A percentile compares a stretch with the other conserved stretches of the same genome.
Conservation (phyloP, 2,888 invertebrate genomes). For the Pantelozetes paolii region DNA sequence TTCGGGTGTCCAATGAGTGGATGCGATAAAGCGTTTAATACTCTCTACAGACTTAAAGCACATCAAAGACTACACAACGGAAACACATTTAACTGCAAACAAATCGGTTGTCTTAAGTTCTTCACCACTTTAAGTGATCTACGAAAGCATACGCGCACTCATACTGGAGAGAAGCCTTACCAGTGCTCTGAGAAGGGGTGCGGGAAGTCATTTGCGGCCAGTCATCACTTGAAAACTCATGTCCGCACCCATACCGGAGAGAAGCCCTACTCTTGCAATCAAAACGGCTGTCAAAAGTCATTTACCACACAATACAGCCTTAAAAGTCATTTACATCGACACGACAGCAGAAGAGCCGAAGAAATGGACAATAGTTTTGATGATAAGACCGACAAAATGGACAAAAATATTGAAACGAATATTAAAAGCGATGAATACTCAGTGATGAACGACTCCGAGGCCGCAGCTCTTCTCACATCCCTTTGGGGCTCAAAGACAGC, state of each 20-base stretch:
- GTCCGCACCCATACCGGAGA: constrained; percentile 47
- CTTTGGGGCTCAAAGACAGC: constrained; percentile 6
- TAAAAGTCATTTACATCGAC: constrained; percentile 71
- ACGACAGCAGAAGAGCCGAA: constrained; percentile 51
- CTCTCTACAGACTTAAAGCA: constrained; percentile 81
- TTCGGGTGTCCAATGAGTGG: constrained; percentile 76
- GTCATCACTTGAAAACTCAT: constrained; percentile 89
- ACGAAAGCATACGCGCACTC: constrained; percentile 83
- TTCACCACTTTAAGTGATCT: constrained; percentile 91
- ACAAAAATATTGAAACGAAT: background rate
- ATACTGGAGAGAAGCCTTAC: constrained; percentile 64
- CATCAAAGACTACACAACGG: constrained; percentile 90
- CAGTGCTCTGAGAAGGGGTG: constrained; percentile 62
- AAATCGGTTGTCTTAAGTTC: constrained; percentile 75
- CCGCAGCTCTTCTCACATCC: constrained; percentile 37
- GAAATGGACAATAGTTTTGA: background rate
- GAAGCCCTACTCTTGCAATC: constrained; percentile 66
- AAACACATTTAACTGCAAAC: constrained; percentile 85
- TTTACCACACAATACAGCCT: constrained; percentile 81
- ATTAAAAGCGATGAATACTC: constrained; percentile 4
- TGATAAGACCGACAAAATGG: background rate
- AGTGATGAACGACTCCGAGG: constrained; percentile 25
- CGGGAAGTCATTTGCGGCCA: constrained; percentile 86
- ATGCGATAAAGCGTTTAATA: constrained; percentile 90
- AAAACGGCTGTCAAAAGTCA: constrained; percentile 66